Evolutionary conservation across 2,797 vertebrate genomes (phyloP), one percentile per base, ranked within the genome.

Genomic region (Crocidura indochinensis): DNA sequence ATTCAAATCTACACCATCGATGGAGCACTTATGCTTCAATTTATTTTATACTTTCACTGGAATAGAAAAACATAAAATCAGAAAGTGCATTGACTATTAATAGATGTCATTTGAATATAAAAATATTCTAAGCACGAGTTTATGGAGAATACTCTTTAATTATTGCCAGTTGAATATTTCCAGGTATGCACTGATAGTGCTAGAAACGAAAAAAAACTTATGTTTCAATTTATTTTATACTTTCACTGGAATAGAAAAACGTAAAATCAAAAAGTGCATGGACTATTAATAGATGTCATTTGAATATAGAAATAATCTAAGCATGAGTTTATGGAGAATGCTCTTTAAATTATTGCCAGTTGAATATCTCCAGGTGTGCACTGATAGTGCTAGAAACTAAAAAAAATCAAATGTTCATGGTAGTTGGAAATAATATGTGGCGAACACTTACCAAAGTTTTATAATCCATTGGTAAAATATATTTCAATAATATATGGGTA

Each of bases 81-180:
- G 6, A 3, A 82, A 64, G 65, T 87, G 46, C 5, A 10, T 46
- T 90, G 65, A 72, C 19, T 88, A 29, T 89, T 83, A 93, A 82
- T 9, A 84, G 53, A 75, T 87, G 47, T 67, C 67, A 76, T 8
- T 90, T 27, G 74, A 77, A 79, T 74, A 11, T 72, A 84, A 89
- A 17, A 56, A 56, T n/a, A 84, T 38, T 90, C 29, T 29, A 91
- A 74, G 12, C 77, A 53, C 56, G 64, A 88, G 91, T 60, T 86
- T 86, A 83, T 84, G 78, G 93, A 92, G 20, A 38, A 78, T 60
- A 64, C 74, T 82, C 26, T 74, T 92, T 67, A 88, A 81, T 88
- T 87, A 15, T 24, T 84, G 11, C 6, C 72, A 77, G 11, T 11
- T 78, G 51, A 78, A 27, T 79, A 69, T 3, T 31, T 92, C 49